These are phyloP conservation scores for Lytechinus pictus DNA, from an alignment of 35 echinoderm and acorn worm genomes.

Conservation along the genomic window DNA sequence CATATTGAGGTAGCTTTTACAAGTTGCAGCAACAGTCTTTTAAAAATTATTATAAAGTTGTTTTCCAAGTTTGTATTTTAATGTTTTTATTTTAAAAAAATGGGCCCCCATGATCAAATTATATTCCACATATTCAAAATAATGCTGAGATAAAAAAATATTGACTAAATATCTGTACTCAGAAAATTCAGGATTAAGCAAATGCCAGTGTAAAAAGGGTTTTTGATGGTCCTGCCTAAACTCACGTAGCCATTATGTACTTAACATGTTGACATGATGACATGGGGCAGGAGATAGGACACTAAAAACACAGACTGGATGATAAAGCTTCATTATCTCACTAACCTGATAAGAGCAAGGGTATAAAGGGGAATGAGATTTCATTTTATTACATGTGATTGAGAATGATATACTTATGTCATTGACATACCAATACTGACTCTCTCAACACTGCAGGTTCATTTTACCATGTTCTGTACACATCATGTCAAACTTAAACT, in stretches of 20 bases:
- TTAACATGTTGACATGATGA: not conserved
- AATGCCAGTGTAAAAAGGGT: not conserved
- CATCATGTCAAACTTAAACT: not conserved
- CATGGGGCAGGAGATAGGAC: not conserved
- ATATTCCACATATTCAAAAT: too few species aligned
- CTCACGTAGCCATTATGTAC: conserved; percentile 17
- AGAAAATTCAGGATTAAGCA: too few species aligned
- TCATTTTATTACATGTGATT: not conserved
- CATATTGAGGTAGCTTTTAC: not conserved
- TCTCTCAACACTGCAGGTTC: not conserved
- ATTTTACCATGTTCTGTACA: not conserved
- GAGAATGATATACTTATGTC: not conserved
- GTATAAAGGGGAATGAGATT: not conserved
- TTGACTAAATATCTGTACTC: too few species aligned
- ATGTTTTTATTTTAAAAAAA: too few species aligned
- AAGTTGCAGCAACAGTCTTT: not conserved
- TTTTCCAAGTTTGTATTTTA: too few species aligned
- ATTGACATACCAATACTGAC: not conserved
- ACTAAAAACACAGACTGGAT: not conserved
- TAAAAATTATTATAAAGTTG: not conserved
- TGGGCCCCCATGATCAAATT: too few species aligned
- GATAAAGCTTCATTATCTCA: not conserved
- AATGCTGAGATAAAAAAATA: too few species aligned
- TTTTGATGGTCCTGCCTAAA: not conserved
- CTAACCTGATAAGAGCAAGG: not conserved